These are phyloP conservation scores for Pterocles gutturalis DNA, from an alignment of 2,113 vertebrate species.

Conservation along the genomic window DNA sequence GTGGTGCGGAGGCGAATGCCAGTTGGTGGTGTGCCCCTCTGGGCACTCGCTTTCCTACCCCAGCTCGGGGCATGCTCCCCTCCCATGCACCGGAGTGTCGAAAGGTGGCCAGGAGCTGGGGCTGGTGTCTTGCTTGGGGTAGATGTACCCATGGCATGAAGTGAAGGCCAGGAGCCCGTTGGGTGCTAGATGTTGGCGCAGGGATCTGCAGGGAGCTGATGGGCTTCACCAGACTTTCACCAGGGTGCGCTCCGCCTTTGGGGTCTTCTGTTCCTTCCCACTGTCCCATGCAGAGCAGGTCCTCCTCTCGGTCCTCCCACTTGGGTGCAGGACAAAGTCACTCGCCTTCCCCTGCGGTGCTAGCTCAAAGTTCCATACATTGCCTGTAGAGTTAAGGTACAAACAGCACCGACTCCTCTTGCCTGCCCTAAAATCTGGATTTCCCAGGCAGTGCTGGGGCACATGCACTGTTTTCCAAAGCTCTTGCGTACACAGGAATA, in stretches of 20 bases:
- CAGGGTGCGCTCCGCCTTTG: accelerated
- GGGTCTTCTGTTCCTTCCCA: neutral
- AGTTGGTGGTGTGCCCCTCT: neutral
- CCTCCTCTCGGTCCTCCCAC: accelerated
- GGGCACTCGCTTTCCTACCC: neutral
- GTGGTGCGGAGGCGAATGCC: slow-evolving; percentile 43
- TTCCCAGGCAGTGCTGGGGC: neutral
- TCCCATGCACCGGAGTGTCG: neutral
- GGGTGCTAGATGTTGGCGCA: neutral
- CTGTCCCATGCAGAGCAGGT: neutral
- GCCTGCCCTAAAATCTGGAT: neutral
- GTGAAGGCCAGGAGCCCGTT: accelerated
- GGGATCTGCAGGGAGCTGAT: neutral
- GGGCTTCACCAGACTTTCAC: neutral
- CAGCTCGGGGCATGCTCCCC: neutral
- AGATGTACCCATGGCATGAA: accelerated
- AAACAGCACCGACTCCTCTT: accelerated
- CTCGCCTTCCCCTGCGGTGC: neutral
- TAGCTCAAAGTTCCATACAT: neutral
- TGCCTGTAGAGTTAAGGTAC: neutral
- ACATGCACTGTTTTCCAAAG: neutral
- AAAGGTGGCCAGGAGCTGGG: neutral
- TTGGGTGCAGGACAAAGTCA: neutral
- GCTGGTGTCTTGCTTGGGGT: neutral
- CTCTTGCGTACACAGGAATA: neutral